Percentiles rank a stretch among this genome's conserved stretches.
Conservation (phyloP, 1,140 invertebrate genomes). For the Megalonaias nervosa region DNA sequence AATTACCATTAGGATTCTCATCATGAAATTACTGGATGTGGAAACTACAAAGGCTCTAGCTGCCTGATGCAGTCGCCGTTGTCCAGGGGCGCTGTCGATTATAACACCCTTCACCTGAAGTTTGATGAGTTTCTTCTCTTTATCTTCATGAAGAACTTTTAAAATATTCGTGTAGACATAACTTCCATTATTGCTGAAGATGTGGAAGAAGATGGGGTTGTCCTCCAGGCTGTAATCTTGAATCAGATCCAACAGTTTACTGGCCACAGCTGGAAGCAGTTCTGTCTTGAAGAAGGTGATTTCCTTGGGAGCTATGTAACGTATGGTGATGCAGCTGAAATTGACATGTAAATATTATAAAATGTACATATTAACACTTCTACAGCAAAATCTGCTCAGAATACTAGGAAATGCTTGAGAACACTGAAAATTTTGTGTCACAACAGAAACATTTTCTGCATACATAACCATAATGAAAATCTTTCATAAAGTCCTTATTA, state of each 20-base stretch:
- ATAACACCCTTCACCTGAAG: slow-evolving; percentile 80
- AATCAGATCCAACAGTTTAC: slow-evolving; percentile 79
- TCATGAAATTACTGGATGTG: slow-evolving; percentile 63
- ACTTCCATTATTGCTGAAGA: slow-evolving; percentile 86
- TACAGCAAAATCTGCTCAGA: too few relatives aligned
- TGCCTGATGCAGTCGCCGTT: slow-evolving; percentile 75
- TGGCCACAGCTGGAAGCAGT: slow-evolving; percentile 77
- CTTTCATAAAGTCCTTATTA: too few relatives aligned
- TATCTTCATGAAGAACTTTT: slow-evolving; percentile 50
- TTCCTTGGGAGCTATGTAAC: slow-evolving; percentile 81
- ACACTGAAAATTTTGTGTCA: too few relatives aligned
- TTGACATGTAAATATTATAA: slow-evolving; percentile 27
- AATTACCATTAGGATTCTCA: slow-evolving; percentile 53
- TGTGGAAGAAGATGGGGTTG: slow-evolving; percentile 84
- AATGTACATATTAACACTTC: background rate
- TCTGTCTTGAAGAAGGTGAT: slow-evolving; percentile 78
- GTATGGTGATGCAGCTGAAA: slow-evolving; percentile 81
- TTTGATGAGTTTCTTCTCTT: slow-evolving; percentile 51
- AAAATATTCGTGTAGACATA: slow-evolving; percentile 56
- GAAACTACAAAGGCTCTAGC: slow-evolving; percentile 75
- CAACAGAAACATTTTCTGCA: too few relatives aligned
- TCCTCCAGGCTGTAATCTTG: slow-evolving; percentile 77
- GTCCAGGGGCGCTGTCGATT: slow-evolving; percentile 83
- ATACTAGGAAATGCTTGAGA: too few relatives aligned
- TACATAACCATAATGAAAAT: too few relatives aligned